A percentile compares a stretch with the other conserved stretches of the same genome.
phyloP scores from a whole-genome alignment of 2,888 invertebrate genomes.

The Eristalis tenax region DNA sequence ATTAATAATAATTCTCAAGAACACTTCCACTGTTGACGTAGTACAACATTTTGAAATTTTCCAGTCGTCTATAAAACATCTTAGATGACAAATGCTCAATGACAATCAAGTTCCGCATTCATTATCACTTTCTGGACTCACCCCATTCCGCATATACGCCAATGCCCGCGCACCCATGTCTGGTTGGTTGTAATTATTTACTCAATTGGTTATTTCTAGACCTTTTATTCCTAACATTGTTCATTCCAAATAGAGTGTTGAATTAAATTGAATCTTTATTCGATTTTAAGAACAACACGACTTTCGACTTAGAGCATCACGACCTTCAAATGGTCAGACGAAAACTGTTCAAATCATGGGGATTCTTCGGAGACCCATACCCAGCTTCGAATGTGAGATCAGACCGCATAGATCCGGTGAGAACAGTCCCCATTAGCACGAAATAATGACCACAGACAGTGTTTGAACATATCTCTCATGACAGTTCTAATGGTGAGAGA shows the following conservation, averaged over 20 bases:
- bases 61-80: background rate
- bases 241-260: slow-evolving; percentile 2
- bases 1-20: background rate
- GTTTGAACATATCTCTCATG: background rate
- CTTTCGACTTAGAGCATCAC: slow-evolving; percentile 11
- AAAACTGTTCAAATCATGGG: background rate
- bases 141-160: background rate
- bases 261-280: background rate
- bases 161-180: background rate
- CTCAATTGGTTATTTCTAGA: background rate
- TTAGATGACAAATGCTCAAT: background rate
- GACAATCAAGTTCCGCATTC: background rate
- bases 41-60: background rate
- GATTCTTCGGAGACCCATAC: background rate
- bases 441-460: background rate
- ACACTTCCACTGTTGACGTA: background rate
- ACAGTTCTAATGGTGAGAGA: background rate
- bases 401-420: slow-evolving; percentile 1
- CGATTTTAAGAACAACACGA: background rate
- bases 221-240: background rate
- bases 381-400: background rate
- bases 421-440: slow-evolving; percentile 8
- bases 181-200: background rate
- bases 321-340: slow-evolving; percentile 7
- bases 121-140: background rate